Percentiles rank a stretch among this genome's conserved stretches.
Conservation (phyloP, 2,888 invertebrate species). For the Shargacucullia verbasci region DNA sequence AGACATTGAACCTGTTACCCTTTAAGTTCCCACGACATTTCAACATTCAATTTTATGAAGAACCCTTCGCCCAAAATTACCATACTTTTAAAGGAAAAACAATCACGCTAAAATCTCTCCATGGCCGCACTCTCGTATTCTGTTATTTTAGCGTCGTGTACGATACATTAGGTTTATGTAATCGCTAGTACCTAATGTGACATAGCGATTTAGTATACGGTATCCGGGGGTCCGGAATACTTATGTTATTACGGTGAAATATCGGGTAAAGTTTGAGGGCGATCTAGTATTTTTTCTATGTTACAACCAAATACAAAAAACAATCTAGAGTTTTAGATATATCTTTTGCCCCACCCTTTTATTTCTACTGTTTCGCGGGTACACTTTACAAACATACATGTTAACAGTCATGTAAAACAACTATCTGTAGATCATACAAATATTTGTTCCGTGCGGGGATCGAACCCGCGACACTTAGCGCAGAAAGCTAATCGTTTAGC, state of each 20-base stretch:
- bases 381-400: no score
- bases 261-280: not conserved
- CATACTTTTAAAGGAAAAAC: constrained; percentile 31
- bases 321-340: no score
- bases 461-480: no score
- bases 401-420: no score
- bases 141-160: constrained; percentile 27
- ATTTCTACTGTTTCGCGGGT: no score
- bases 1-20: no score
- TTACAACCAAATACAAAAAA: no score
- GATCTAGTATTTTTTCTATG: no score
- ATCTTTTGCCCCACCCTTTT: no score
- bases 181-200: constrained; percentile 26
- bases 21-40: not conserved
- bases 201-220: constrained; percentile 16
- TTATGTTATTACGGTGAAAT: constrained; percentile 4
- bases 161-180: constrained; percentile 34
- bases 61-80: constrained; percentile 1
- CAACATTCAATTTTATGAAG: constrained; percentile 1
- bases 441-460: no score
- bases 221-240: constrained; percentile 5
- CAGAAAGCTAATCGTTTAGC: no score
- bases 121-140: constrained; percentile 28
- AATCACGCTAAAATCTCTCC: constrained; percentile 33
- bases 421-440: no score